Conservation (phyloP, 2,888 invertebrate species). For the Thera britannica region DNA sequence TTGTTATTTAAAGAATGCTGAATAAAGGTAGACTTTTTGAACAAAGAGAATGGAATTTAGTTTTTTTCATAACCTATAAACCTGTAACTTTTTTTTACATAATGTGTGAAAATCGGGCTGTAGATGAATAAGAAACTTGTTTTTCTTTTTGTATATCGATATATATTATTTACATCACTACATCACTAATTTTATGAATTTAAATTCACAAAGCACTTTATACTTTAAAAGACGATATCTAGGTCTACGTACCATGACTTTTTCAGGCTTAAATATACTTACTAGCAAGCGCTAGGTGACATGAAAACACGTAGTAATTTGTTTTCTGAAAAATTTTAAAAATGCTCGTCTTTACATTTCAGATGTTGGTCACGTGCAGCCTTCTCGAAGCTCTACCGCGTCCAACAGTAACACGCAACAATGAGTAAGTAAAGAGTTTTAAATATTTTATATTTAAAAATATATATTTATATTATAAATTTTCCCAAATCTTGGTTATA, state of each 20-base stretch:
- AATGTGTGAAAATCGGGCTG: too few relatives aligned
- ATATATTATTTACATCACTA: too few relatives aligned
- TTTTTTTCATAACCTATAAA: neutral
- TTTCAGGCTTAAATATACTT: too few relatives aligned
- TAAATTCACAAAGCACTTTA: neutral
- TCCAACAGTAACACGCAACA: constrained; percentile 53
- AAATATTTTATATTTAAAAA: neutral
- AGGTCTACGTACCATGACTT: too few relatives aligned
- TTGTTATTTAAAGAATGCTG: constrained; percentile 2
- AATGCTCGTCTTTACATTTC: constrained; percentile 46
- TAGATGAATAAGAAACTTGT: too few relatives aligned
- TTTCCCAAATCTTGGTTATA: neutral
- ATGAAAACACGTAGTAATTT: too few relatives aligned
- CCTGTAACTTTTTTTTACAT: too few relatives aligned
- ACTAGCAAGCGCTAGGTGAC: too few relatives aligned
- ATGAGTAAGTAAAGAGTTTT: constrained; percentile 62
- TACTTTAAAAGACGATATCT: too few relatives aligned
- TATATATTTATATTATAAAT: neutral
- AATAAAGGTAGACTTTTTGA: neutral
- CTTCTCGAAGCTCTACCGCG: constrained; percentile 58
- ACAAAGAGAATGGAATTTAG: neutral
- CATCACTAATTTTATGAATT: neutral
- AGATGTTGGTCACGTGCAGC: constrained; percentile 60
- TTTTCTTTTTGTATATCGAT: too few relatives aligned
- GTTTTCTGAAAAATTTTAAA: neutral